Conservation (phyloP, 1,140 invertebrate genomes). For the Chionoecetes opilio region DNA sequence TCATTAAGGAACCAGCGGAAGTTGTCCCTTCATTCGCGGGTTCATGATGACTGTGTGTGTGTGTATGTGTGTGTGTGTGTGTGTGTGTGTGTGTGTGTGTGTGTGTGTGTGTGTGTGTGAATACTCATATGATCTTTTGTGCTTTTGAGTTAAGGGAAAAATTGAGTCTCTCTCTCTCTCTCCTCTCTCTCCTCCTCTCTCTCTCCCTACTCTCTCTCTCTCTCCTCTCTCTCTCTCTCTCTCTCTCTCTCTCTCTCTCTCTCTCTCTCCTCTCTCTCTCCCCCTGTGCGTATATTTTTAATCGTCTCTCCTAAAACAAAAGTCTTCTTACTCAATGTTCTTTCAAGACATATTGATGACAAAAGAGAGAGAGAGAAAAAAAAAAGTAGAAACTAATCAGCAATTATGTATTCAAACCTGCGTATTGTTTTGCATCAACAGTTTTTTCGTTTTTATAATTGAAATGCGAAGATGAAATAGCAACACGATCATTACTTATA, state of each 20-base stretch:
- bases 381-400: neutral
- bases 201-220: neutral
- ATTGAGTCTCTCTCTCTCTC: neutral
- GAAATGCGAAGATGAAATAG: neutral
- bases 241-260: neutral
- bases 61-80: no score
- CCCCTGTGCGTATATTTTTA: no score
- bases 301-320: neutral
- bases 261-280: neutral
- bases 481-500: neutral
- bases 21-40: neutral
- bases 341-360: neutral
- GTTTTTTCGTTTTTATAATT: neutral
- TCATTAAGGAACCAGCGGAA: neutral
- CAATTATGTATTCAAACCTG: neutral
- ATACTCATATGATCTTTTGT: conserved; percentile 10
- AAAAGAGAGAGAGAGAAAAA: neutral
- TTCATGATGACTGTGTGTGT: no score
- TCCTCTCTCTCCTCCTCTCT: neutral
- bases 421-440: neutral
- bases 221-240: neutral
- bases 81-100: no score
- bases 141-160: neutral
- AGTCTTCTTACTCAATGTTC: neutral
- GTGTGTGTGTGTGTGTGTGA: no score